These are phyloP conservation scores for Agonum fuliginosum DNA, from an alignment of 2,888 invertebrate species.

Conservation along the genomic window DNA sequence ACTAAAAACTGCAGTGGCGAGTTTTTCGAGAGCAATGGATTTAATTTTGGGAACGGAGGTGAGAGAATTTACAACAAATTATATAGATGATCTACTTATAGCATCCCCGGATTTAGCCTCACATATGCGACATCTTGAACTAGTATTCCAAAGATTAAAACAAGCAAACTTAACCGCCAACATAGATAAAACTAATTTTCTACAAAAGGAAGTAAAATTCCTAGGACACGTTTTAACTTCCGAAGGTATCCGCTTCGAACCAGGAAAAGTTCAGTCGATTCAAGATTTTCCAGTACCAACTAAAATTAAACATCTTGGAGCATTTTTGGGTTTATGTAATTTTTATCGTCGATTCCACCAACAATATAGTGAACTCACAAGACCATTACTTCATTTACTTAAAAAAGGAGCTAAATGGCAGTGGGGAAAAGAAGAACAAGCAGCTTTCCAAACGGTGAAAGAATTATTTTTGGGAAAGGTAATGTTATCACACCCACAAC, in stretches of 20 bases:
- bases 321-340: slow-evolving; percentile 62
- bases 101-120: slow-evolving; percentile 58
- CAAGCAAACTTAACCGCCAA: too few species aligned
- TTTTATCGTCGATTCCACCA: slow-evolving; percentile 61
- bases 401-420: slow-evolving; percentile 58
- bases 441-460: slow-evolving; percentile 47
- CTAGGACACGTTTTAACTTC: slow-evolving; percentile 63
- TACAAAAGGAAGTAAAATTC: slow-evolving; percentile 62
- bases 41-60: too few species aligned
- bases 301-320: slow-evolving; percentile 62
- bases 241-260: slow-evolving; percentile 62
- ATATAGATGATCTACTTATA: slow-evolving; percentile 62
- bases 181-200: slow-evolving; percentile 63
- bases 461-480: slow-evolving; percentile 48
- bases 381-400: slow-evolving; percentile 60
- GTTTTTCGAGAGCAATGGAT: too few species aligned
- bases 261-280: slow-evolving; percentile 62
- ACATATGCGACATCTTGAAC: too few species aligned
- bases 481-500: slow-evolving; percentile 41
- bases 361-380: slow-evolving; percentile 56
- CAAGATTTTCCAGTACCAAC: slow-evolving; percentile 62
- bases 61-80: slow-evolving; percentile 60
- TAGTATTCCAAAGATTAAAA: too few species aligned
- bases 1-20: too few species aligned
- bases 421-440: slow-evolving; percentile 51